Evolutionary conservation across 2,797 vertebrate species (phyloP), one percentile per base, ranked within the genome.

Genomic region (Aulostomus chinensis): DNA sequence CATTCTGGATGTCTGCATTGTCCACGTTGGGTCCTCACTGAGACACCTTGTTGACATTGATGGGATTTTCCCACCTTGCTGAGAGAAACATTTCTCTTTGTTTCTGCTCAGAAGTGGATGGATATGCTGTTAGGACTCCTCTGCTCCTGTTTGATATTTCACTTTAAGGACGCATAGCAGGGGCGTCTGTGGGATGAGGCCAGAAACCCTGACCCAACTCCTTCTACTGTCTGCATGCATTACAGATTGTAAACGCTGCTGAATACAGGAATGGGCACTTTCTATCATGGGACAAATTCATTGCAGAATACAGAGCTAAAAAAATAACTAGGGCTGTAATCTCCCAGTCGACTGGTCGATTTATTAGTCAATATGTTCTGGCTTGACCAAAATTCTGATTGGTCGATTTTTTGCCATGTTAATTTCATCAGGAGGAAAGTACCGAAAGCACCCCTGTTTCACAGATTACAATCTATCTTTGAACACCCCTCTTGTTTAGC

Each of bases 91-190:
- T 35, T 55, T 43, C 21, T 46, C 59, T 76, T 68, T 78, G 60
- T 73, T 78, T 36, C 39, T 16, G 15, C 30, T 54, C 18, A 7
- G 58, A 52, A 58, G 47, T 15, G n/a, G 60, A 71, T 56, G 55
- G 49, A 68, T 34, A 13, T 5, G 25, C 53, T 68, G 58, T 70
- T 66, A 60, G 58, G 57, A 68, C 37, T 30, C 63, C 59, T 67
- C 46, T 5, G 14, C 43, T 64, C 32, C 30, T 65, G 72, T 85
- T 84, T 82, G 78, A 85, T 80, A 76, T 77, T 81, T 72, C 46
- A 58, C 40, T 68, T 78, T 67, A 67, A 62, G 28, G 25, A 32
- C 36, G 14, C 54, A 52, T 16, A 0, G 15, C 76, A 46, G 45
- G 37, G 55, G 47, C 12, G 12, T 62, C 46, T 54, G 59, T 68